phyloP scores from a whole-genome alignment of 2,797 vertebrate species.

The Acrocephalus scirpaceus region DNA sequence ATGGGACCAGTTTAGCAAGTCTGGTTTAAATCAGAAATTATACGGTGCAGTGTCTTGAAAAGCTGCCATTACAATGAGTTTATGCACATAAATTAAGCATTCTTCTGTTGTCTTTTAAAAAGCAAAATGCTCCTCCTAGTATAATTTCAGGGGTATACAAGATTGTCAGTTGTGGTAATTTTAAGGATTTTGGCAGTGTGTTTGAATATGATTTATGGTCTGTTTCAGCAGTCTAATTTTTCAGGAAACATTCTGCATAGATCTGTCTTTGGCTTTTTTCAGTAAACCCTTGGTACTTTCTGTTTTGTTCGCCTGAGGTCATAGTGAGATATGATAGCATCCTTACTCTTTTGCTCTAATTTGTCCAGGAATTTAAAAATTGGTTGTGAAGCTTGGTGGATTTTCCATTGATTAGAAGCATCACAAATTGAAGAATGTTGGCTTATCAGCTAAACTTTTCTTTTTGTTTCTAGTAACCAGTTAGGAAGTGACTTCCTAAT shows the following conservation, averaged over 20 bases:
- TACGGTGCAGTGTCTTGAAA: neutral
- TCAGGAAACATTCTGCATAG: neutral
- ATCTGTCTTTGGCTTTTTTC: neutral
- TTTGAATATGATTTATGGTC: neutral
- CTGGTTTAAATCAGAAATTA: neutral
- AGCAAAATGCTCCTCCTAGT: neutral
- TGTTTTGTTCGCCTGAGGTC: neutral
- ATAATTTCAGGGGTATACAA: neutral
- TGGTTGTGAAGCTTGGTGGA: neutral
- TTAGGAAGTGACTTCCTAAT: neutral
- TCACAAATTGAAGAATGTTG: neutral
- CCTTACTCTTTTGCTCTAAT: neutral
- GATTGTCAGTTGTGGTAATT: neutral
- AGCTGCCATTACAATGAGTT: neutral
- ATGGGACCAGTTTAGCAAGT: neutral
- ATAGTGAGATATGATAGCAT: neutral
- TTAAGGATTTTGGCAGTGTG: neutral
- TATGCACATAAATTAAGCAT: neutral
- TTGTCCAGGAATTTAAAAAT: neutral
- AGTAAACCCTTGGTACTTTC: neutral
- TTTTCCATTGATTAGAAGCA: neutral
- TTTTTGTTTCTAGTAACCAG: neutral
- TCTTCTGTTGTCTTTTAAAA: neutral
- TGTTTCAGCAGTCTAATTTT: neutral
- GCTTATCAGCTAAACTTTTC: neutral